phyloP scores from a whole-genome alignment of 2,888 invertebrate species.

The Polietes domitor region DNA sequence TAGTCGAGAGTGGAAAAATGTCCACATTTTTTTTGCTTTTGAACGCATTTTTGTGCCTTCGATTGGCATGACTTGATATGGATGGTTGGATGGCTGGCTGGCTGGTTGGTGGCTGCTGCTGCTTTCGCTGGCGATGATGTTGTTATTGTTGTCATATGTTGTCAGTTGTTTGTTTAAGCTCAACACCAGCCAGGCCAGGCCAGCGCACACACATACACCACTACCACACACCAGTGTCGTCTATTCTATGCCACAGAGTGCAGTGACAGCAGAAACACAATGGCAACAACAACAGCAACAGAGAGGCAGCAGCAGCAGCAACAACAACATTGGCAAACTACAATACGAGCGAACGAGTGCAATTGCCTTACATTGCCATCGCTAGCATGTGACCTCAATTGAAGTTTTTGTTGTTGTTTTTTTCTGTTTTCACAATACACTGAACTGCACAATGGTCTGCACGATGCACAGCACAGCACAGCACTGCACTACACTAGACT shows the following conservation, averaged over 20 bases:
- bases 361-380: slow-evolving; percentile 64
- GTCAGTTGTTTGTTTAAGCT: slow-evolving; percentile 53
- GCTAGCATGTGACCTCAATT: slow-evolving; percentile 69
- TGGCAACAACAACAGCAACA: slow-evolving; percentile 38
- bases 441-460: slow-evolving; percentile 7
- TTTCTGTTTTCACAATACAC: slow-evolving; percentile 61
- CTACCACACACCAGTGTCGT: slow-evolving; percentile 37
- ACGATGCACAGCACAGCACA: not conserved
- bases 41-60: slow-evolving; percentile 38
- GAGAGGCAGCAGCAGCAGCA: slow-evolving; percentile 36
- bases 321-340: slow-evolving; percentile 32
- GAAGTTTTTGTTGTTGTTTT: slow-evolving; percentile 67
- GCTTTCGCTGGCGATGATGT: slow-evolving; percentile 38
- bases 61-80: not conserved
- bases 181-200: slow-evolving; percentile 14
- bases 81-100: not conserved
- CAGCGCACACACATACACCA: no score
- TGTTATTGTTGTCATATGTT: slow-evolving; percentile 44
- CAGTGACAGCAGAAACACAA: slow-evolving; percentile 60
- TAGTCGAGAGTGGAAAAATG: slow-evolving; percentile 34
- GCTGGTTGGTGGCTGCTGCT: slow-evolving; percentile 7
- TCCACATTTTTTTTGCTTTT: slow-evolving; percentile 39
- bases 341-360: slow-evolving; percentile 43
- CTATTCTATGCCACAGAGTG: slow-evolving; percentile 55
- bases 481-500: not conserved